Conservation (phyloP, 2,797 vertebrate genomes). For the Onychomys leucogaster region DNA sequence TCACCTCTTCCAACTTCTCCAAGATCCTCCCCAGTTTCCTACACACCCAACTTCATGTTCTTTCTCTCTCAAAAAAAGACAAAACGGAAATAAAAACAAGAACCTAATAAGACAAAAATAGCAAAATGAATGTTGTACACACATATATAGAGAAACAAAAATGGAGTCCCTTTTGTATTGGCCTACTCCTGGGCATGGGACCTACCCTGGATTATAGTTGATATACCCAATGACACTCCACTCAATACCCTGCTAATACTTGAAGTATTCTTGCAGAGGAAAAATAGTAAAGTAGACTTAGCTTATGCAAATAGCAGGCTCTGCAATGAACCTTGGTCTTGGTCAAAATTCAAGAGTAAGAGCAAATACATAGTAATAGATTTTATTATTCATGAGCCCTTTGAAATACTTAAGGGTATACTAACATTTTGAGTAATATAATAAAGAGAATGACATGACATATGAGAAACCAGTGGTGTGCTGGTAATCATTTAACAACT, state of each 20-base stretch:
- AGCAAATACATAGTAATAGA: neutral
- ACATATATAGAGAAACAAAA: neutral
- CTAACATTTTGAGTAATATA: conserved; percentile 31
- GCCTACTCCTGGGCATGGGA: neutral
- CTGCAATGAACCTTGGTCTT: conserved; percentile 20
- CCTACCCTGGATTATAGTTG: neutral
- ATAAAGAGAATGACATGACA: conserved; percentile 2
- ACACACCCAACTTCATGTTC: neutral
- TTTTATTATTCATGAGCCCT: conserved; percentile 49
- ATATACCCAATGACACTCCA: neutral
- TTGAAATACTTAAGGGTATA: conserved; percentile 34
- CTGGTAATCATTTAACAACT: conserved; percentile 50
- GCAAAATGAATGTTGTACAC: neutral
- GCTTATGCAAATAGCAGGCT: neutral
- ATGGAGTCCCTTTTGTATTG: neutral
- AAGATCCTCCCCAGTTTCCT: neutral
- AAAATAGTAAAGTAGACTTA: neutral
- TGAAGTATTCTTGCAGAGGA: neutral
- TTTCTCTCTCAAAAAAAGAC: neutral
- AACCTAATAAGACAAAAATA: neutral
- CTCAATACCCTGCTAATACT: neutral
- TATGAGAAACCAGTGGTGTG: neutral
- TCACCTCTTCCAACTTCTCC: neutral
- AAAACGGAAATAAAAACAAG: neutral
- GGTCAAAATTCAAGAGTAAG: conserved; percentile 46